Evolutionary conservation across 2,113 vertebrate species (phyloP), one percentile per base, ranked within the genome.

Genomic region (Ovis canadensis): DNA sequence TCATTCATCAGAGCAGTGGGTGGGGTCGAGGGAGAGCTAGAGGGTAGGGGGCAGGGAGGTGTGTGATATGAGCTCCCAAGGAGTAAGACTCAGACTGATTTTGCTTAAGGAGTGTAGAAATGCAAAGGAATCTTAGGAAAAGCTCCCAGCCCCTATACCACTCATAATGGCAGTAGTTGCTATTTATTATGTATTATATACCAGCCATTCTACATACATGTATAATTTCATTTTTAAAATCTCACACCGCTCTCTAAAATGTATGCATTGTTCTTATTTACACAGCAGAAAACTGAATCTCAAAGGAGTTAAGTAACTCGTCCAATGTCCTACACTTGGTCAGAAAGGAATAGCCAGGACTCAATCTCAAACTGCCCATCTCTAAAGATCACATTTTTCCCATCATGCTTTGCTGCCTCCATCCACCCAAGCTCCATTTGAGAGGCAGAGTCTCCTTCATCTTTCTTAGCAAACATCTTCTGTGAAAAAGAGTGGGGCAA

Each of bases 381-480:
- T 90, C 45, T n/a, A 31, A 52, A 78, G 4, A 25, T 77, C 33
- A 94, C 21, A 11, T 48, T 83, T 54, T 83, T 90, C 48, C 60
- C 54, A 74, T 25, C 50, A 78, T 60, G 23, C 45, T 57, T 90
- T 92, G 88, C 33, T 89, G 27, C n/a, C 33, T 91, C 45, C 23
- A 14, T 5, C 91, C 23, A 59, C 16, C n/a, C 33, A 33, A 85
- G 59, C 50, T 54, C 83, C 64, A 50, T 67, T 54, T 40, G 40
- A 92, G 59, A 96, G 7, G 43, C 7, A 86, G 43, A 12, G 31
- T 96, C 31, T 9, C n/a, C 43, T 94, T 94, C 40, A 55, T 82
- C 80, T 91, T 78, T 92, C 84, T 78, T 81, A 88, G 77, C n/a
- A 97, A 96, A 91, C 45, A 88, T 85, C 90, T 95, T 92, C 84